These are phyloP conservation scores for Poeciliopsis gracilis DNA, from an alignment of 2,797 vertebrate genomes.

Conservation along the genomic window DNA sequence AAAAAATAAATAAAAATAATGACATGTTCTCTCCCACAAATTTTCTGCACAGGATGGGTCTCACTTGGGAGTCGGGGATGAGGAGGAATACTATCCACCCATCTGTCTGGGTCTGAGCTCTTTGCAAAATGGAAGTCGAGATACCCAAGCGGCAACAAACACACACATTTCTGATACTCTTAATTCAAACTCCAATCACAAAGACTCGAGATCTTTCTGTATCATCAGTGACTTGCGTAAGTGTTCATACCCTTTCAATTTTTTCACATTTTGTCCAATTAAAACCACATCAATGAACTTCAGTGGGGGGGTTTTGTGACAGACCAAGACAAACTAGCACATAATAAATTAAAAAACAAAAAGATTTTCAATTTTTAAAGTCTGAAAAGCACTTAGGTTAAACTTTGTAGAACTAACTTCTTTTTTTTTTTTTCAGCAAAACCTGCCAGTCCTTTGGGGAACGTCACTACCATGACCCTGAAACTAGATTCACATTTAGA, in stretches of 20 bases:
- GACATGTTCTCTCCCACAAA: constrained; percentile 59
- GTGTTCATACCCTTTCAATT: not conserved
- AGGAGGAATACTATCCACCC: constrained; percentile 65
- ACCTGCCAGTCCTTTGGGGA: not conserved
- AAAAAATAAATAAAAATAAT: not conserved
- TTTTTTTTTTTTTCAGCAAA: not conserved
- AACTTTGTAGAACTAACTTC: not conserved
- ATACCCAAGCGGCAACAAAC: constrained; percentile 49
- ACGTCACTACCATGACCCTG: not conserved
- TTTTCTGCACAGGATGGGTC: constrained; percentile 56
- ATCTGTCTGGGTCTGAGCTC: constrained; percentile 63
- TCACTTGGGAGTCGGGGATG: constrained; percentile 64
- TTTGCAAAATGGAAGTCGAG: constrained; percentile 55
- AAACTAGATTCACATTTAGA: not conserved
- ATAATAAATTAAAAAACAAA: not conserved
- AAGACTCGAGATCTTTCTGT: constrained; percentile 23
- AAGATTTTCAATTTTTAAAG: not conserved
- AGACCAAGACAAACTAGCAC: not conserved
- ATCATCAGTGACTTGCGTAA: not conserved
- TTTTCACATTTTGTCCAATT: not conserved
- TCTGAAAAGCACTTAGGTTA: not conserved
- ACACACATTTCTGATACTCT: constrained; percentile 27
- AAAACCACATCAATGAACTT: not conserved
- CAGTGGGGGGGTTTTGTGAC: not conserved
- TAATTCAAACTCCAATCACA: constrained; percentile 18